Base-by-base conservation (phyloP, 2,113 vertebrate genomes). In the Gambusia holbrooki region DNA sequence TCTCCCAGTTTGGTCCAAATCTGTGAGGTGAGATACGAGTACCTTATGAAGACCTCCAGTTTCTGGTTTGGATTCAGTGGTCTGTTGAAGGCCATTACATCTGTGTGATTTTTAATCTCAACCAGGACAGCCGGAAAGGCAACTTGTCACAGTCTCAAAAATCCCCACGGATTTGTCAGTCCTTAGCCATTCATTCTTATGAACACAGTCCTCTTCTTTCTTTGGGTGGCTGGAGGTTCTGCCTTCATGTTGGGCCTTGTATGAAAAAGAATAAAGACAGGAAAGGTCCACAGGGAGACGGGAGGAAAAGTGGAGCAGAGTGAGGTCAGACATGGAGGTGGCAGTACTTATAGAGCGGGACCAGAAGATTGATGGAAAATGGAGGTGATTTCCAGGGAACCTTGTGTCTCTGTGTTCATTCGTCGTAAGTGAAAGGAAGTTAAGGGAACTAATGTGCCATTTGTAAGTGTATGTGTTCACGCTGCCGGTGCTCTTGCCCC, bases 311-410 rank as follows among this genome's bases (percentile, higher is more conserved):
- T 76, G 29, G 72, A 76, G 80, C 84, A 90, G 17, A 90, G 78
- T 92, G 79, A 90, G 89, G 81, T 58, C 90, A 89, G 84, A 68
- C 74, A 60, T 68, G 66, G 54, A 4, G 29, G 42, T 66, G 48
- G 62, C 2, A n/a, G 29, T 33, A 27, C n/a, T 25, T 32, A 62
- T 35, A 45, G 25, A 69, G 25, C 30, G 72, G 54, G 86, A 66
- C 65, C 2, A 0, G 69, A 81, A 90, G 87, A 87, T 83, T 25
- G 83, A 90, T 89, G 76, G 76, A 68, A 86, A 84, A 90, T 69
- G 79, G 74, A 84, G 83, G 73, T 66, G 86, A 86, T 73, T 89
- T 82, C 77, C 73, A 73, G 67, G 76, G 65, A 84, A 30, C 25
- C 37, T 29, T 79, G 63, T 63, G 76, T 58, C 62, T 72, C 40